Base-by-base conservation (phyloP, 2,113 vertebrate genomes). In the Dicentrarchus labrax region DNA sequence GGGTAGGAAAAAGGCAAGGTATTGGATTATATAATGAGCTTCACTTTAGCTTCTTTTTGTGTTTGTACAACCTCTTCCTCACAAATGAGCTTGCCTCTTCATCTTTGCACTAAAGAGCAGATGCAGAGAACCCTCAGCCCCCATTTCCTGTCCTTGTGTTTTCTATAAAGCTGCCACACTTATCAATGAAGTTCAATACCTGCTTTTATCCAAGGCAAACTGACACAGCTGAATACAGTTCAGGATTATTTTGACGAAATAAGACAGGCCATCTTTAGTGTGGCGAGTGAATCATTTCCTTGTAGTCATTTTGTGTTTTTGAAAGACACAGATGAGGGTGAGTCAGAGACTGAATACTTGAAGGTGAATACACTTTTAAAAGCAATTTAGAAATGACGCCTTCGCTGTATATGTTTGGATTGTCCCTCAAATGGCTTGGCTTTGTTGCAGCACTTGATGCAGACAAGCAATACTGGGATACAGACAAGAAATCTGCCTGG, bases 231-330 rank as follows among this genome's bases (percentile, higher is more conserved):
- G 81, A 85, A 88, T 79, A 79, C 72, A 81, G 71, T 70, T 68
- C 57, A 59, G 80, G 76, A 91, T 84, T 85, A 72, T 88, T 88
- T 85, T 83, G 73, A 80, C 41, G 38, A 72, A 88, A 87, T 80
- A 77, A 75, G 85, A 79, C 60, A 68, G 53, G n/a, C 57, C 60
- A 47, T 86, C 54, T 74, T 70, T 50, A 41, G 47, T 50, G 54
- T 15, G 22, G 51, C 70, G 39, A 57, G 83, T 76, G 76, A 83
- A 67, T 91, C 53, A 88, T 86, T 87, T 88, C 79, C 81, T 76
- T 88, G 68, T 78, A 78, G 81, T 86, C 74, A 48, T 74, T 86
- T 73, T 71, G 62, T 78, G 48, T 54, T 76, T 76, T 70, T 84
- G 71, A 78, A 80, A 86, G 70, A 78, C 60, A 72, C 70, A 72